These are phyloP conservation scores for Mionectes olivaceus DNA, from an alignment of 2,797 vertebrate genomes.

Conservation along the genomic window DNA sequence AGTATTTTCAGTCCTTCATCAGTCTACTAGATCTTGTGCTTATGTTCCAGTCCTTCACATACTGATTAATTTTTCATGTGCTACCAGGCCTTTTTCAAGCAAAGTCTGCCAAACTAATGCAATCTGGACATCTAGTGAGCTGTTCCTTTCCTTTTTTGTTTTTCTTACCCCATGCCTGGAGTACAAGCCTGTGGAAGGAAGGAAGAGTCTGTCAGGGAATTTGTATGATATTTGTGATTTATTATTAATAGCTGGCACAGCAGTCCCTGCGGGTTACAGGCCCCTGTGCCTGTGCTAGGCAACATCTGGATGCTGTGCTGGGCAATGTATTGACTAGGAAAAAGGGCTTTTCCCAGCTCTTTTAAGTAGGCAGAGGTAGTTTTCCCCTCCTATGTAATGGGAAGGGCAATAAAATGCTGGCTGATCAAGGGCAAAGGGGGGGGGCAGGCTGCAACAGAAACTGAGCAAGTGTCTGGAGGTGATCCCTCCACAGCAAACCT, in stretches of 20 bases:
- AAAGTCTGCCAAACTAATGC: slow-evolving; percentile 28
- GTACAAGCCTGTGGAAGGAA: slow-evolving; percentile 56
- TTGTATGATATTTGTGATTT: slow-evolving; percentile 42
- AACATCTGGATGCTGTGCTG: neutral
- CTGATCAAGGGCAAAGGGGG: rapidly evolving
- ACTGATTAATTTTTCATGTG: slow-evolving; percentile 22
- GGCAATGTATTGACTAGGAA: neutral
- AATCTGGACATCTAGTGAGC: slow-evolving; percentile 5
- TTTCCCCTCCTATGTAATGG: neutral
- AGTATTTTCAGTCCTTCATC: slow-evolving; percentile 22
- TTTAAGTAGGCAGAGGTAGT: neutral
- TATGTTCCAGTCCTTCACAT: neutral
- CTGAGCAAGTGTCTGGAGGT: neutral
- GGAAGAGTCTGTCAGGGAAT: slow-evolving; percentile 58
- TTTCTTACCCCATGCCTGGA: slow-evolving; percentile 54
- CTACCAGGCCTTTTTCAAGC: slow-evolving; percentile 32
- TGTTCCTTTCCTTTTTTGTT: slow-evolving; percentile 55
- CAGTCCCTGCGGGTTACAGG: neutral
- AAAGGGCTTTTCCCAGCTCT: neutral
- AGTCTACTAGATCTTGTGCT: slow-evolving; percentile 1
- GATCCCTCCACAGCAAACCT: neutral
- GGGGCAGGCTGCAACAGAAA: neutral
- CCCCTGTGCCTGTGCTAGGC: slow-evolving; percentile 23
- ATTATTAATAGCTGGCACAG: slow-evolving; percentile 54
- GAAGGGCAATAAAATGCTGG: neutral